Conservation (phyloP, 2,113 vertebrate genomes). For the Megalops atlanticus region DNA sequence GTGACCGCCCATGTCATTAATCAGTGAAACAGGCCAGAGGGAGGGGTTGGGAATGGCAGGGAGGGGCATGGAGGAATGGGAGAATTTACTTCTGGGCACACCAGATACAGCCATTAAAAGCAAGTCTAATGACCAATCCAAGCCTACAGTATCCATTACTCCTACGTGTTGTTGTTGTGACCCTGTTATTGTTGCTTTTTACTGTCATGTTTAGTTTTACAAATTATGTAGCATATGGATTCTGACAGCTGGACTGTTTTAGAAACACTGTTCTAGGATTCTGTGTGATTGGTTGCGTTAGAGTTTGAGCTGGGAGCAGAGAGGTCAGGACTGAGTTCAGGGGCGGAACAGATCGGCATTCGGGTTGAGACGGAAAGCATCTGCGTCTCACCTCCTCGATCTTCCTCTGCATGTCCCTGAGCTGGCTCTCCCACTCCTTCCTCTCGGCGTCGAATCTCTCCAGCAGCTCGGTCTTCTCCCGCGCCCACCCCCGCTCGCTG, state of each 20-base stretch:
- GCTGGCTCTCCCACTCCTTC: constrained; percentile 93
- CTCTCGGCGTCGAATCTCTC: constrained; percentile 91
- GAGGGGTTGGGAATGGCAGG: not conserved
- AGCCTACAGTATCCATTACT: not conserved
- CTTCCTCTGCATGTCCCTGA: constrained; percentile 94
- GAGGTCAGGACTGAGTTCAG: not conserved
- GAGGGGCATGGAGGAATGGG: not conserved
- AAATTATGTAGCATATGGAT: too few relatives aligned
- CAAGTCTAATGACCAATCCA: not conserved
- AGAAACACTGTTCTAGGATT: not conserved
- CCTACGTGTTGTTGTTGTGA: not conserved
- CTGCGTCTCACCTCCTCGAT: constrained; percentile 85
- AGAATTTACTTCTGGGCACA: too few relatives aligned
- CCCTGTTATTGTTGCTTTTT: not conserved
- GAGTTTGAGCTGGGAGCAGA: not conserved
- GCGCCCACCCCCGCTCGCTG: constrained; percentile 81
- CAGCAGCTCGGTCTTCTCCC: constrained; percentile 88
- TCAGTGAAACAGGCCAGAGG: not conserved
- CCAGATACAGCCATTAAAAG: not conserved
- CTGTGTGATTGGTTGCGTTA: not conserved
- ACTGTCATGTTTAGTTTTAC: too few relatives aligned
- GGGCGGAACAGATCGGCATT: not conserved
- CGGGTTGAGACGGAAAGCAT: not conserved
- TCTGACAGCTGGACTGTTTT: not conserved
- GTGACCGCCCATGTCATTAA: not conserved